Conservation (phyloP, 1,140 invertebrate genomes). For the Drosophila setifemur region DNA sequence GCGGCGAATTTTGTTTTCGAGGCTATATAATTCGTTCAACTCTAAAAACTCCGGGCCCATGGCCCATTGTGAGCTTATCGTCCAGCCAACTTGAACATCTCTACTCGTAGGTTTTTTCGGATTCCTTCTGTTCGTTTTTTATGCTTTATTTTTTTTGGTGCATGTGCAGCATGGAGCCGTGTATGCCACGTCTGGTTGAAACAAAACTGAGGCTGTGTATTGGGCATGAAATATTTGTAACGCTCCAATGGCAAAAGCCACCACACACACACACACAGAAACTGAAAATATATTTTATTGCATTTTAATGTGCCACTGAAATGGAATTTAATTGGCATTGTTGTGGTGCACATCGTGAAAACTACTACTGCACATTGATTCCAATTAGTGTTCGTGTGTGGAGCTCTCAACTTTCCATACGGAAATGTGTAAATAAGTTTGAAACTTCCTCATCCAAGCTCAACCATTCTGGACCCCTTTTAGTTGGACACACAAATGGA, state of each 20-base stretch:
- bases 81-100: constrained; percentile 26
- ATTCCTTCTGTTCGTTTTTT: background rate
- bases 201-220: constrained; percentile 6
- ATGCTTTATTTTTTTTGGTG: constrained; percentile 22
- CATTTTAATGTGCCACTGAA: constrained; percentile 76
- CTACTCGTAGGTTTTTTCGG: constrained; percentile 45
- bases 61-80: constrained; percentile 50
- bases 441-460: background rate
- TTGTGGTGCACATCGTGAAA: constrained; percentile 32
- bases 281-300: constrained; percentile 62
- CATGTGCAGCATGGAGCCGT: constrained; percentile 45
- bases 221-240: constrained; percentile 70
- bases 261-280: background rate
- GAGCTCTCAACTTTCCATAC: background rate
- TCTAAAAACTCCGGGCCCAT: constrained; percentile 16
- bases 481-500: too few relatives aligned
- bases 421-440: background rate
- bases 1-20: constrained; percentile 33
- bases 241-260: constrained; percentile 53
- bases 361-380: constrained; percentile 50
- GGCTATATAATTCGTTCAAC: constrained; percentile 47
- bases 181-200: constrained; percentile 6
- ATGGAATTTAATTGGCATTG: constrained; percentile 76
- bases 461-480: too few relatives aligned
- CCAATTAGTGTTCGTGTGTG: constrained; percentile 15